Evolutionary conservation across 2,888 invertebrate genomes (phyloP).

Genomic region (Petrolisthes manimaculis): DNA sequence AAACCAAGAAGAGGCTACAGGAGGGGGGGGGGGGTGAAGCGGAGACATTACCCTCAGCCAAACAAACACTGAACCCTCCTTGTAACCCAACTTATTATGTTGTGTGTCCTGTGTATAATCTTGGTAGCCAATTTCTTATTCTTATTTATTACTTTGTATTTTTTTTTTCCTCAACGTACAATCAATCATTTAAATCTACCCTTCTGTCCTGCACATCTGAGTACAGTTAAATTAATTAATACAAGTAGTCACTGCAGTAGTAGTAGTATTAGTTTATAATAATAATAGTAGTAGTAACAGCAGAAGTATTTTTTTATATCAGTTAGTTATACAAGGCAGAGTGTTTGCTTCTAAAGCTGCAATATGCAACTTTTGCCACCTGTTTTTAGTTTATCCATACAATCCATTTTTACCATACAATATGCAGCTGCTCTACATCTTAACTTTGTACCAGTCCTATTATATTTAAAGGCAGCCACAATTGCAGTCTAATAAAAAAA

Average conservation of each 20-base stretch:
- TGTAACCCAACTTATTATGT: constrained; percentile 32
- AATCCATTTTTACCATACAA: constrained; percentile 36
- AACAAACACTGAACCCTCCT: constrained; percentile 32
- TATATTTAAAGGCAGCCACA: constrained; percentile 54
- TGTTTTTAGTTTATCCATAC: constrained; percentile 12
- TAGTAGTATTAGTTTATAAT: too few relatives aligned
- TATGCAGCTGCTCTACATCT: constrained; percentile 55
- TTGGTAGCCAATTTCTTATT: background rate
- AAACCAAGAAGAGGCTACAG: constrained; percentile 34
- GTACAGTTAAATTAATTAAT: constrained; percentile 13
- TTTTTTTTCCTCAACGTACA: too few relatives aligned
- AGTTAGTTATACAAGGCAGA: constrained; percentile 39
- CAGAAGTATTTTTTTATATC: background rate
- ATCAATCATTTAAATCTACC: background rate
- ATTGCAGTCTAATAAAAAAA: constrained; percentile 23
- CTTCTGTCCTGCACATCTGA: constrained; percentile 28
- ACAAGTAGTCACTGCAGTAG: constrained; percentile 1
- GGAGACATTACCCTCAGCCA: constrained; percentile 36
- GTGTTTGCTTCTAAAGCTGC: constrained; percentile 46
- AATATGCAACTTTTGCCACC: constrained; percentile 50
- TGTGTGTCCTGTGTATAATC: background rate
- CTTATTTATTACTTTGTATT: constrained; percentile 21
- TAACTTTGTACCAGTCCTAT: constrained; percentile 56
- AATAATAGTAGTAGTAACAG: too few relatives aligned
- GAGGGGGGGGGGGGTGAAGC: constrained; percentile 34